phyloP scores from a whole-genome alignment of 2,797 vertebrate genomes.

The Hydrocynus forskahlii region DNA sequence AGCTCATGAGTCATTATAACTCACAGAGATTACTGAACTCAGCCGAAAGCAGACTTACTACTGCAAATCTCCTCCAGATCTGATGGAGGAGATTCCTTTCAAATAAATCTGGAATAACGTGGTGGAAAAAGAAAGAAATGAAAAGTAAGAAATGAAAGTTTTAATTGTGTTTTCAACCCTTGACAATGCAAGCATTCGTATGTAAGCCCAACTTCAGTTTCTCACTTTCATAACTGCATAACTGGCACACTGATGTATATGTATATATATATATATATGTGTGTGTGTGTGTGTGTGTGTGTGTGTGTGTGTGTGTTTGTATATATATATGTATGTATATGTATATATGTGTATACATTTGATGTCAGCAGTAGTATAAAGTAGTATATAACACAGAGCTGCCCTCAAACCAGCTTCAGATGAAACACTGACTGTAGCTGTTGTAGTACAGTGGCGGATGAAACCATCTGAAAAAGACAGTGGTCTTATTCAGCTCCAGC shows the following conservation, averaged over 20 bases:
- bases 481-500: constrained; percentile 50
- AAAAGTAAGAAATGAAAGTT: not conserved
- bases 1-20: not conserved
- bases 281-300: too few species aligned
- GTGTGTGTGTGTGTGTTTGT: too few species aligned
- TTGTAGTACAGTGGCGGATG: constrained; percentile 49
- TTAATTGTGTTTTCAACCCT: not conserved
- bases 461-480: constrained; percentile 51
- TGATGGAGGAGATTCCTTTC: not conserved
- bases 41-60: not conserved
- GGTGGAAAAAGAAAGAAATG: not conserved
- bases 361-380: too few species aligned
- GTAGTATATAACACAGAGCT: constrained; percentile 23
- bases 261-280: too few species aligned
- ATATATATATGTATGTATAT: too few species aligned
- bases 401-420: constrained; percentile 33
- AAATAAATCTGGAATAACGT: not conserved
- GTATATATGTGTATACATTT: too few species aligned
- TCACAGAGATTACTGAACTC: not conserved
- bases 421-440: constrained; percentile 45
- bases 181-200: not conserved
- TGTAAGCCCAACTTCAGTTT: not conserved
- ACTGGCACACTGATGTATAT: too few species aligned
- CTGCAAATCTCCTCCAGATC: not conserved
- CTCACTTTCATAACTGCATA: not conserved